Evolutionary conservation across 2,113 vertebrate species (phyloP).

Genomic region (Struthidea cinerea): DNA sequence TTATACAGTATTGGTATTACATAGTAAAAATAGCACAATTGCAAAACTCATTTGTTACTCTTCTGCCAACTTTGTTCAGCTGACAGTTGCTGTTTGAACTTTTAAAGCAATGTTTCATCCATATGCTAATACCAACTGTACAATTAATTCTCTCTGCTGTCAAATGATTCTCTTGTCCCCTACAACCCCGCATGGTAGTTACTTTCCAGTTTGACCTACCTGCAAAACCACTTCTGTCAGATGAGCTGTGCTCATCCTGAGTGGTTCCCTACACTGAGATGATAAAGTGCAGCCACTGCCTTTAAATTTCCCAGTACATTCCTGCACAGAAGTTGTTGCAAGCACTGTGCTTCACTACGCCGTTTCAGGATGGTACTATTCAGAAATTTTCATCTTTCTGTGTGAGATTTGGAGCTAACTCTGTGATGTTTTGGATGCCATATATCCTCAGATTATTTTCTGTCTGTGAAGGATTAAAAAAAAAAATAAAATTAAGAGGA

Average conservation of each 20-base stretch:
- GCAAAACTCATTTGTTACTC: constrained; percentile 65
- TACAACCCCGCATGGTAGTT: neutral
- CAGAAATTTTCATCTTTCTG: neutral
- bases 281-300: neutral
- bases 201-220: neutral
- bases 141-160: constrained; percentile 5
- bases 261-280: neutral
- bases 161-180: neutral
- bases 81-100: constrained; percentile 53
- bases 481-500: neutral
- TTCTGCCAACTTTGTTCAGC: constrained; percentile 49
- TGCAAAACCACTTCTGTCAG: neutral
- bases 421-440: neutral
- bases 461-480: neutral
- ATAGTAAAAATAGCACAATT: constrained; percentile 52
- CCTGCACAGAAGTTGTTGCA: neutral
- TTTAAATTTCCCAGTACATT: neutral
- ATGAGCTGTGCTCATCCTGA: neutral
- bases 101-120: constrained; percentile 62
- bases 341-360: neutral
- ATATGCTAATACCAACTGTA: constrained; percentile 52
- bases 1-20: constrained; percentile 32
- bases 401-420: neutral
- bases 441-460: neutral
- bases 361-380: neutral